These are phyloP conservation scores for Dicranocentrus wangi DNA, from an alignment of 2,888 invertebrate genomes.

Conservation along the genomic window DNA sequence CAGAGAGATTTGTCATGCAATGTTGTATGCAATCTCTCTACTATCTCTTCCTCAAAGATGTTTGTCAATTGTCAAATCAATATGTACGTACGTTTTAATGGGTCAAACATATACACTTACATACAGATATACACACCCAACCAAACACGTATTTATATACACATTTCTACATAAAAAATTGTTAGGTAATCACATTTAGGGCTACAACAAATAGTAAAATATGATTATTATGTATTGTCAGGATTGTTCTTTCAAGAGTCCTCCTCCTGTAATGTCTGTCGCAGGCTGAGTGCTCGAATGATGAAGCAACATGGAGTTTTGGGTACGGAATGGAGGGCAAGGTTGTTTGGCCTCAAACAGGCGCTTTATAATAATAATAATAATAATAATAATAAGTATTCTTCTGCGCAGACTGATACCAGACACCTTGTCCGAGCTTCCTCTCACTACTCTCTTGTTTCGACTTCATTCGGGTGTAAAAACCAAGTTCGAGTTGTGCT, in stretches of 20 bases:
- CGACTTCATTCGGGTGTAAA: no score
- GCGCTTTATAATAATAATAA: no score
- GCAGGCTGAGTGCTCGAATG: no score
- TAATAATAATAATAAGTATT: no score
- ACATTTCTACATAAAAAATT: neutral
- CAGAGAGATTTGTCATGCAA: conserved; percentile 15
- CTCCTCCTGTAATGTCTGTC: neutral
- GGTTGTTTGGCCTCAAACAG: no score
- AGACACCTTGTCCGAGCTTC: no score
- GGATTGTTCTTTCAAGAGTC: conserved; percentile 56
- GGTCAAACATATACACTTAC: neutral
- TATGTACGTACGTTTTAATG: neutral
- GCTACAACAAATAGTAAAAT: neutral
- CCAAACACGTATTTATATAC: conserved; percentile 19
- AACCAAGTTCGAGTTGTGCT: conserved; percentile 60
- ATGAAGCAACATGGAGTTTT: no score
- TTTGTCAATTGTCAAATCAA: conserved; percentile 16
- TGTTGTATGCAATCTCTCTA: neutral
- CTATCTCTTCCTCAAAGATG: conserved; percentile 5
- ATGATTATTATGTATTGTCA: conserved; percentile 52
- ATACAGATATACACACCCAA: neutral
- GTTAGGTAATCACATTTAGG: neutral
- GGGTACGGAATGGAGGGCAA: no score
- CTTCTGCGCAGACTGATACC: no score
- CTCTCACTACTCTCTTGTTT: no score